Conservation (phyloP, 2,888 invertebrate genomes). For the Globia sparganii region DNA sequence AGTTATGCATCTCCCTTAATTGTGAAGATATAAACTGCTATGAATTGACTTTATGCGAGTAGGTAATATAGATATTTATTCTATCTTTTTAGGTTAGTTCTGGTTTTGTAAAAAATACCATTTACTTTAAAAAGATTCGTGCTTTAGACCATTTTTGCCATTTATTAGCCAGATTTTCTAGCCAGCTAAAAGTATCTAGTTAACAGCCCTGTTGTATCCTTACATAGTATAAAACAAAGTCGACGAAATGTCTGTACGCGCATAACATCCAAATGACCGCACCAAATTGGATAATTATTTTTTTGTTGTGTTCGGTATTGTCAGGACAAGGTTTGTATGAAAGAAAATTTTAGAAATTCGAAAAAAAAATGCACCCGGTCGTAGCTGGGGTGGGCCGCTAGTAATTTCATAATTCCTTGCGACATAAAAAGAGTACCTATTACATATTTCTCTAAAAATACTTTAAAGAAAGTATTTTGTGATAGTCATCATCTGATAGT, state of each 20-base stretch:
- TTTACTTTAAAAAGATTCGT: background rate
- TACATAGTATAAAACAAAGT: no score
- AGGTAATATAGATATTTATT: background rate
- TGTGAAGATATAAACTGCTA: background rate
- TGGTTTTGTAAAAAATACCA: slow-evolving; percentile 1
- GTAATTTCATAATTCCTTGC: background rate
- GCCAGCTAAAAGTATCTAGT: background rate
- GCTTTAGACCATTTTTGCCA: background rate
- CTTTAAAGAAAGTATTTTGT: background rate
- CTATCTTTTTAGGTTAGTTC: background rate
- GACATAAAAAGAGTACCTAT: background rate
- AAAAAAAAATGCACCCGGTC: no score
- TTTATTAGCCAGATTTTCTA: slow-evolving; percentile 7
- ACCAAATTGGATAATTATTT: no score
- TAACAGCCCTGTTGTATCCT: slow-evolving; percentile 5
- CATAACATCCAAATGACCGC: no score
- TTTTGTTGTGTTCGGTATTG: no score
- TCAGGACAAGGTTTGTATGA: no score
- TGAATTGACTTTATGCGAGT: background rate
- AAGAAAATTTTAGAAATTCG: no score
- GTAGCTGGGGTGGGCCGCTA: no score
- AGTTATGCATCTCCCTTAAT: slow-evolving; percentile 2
- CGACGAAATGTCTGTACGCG: no score
- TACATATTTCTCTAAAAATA: background rate
- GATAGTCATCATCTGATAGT: background rate